A percentile compares a stretch with the other conserved stretches of the same genome.
Evolutionary conservation across 2,113 vertebrate species (phyloP).

Genomic region (Fulica atra): DNA sequence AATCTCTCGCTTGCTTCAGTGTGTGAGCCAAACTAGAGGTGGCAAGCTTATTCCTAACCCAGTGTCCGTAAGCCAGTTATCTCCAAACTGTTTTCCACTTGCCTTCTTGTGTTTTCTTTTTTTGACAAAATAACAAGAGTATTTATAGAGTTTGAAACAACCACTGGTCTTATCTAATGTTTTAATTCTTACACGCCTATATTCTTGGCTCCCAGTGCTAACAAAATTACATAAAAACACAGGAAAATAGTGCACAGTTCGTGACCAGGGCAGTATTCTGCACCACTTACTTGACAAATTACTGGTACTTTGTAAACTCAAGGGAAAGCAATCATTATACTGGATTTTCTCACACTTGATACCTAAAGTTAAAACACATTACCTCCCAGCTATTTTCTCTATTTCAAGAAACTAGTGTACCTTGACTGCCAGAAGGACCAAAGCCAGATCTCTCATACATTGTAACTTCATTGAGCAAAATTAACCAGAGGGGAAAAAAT

Average conservation of each 20-base stretch:
- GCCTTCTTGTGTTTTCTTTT: not conserved
- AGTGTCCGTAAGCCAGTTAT: not conserved
- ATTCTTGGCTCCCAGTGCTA: not conserved
- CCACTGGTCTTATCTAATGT: not conserved
- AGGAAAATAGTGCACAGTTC: not conserved
- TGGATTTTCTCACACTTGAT: not conserved
- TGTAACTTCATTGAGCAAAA: not conserved
- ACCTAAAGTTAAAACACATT: not conserved
- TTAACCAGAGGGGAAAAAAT: not conserved
- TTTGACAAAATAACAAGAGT: not conserved
- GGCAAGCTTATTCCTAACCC: not conserved
- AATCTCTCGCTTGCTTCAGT: not conserved
- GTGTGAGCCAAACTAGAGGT: not conserved
- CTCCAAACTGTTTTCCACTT: not conserved
- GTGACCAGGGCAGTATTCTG: not conserved
- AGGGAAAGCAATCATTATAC: not conserved
- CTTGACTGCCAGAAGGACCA: not conserved
- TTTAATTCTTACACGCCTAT: not conserved
- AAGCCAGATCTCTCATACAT: not conserved
- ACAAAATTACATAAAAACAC: not conserved
- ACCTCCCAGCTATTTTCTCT: not conserved
- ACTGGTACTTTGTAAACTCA: not conserved
- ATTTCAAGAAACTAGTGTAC: not conserved
- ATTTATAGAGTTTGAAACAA: not conserved
- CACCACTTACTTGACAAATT: not conserved